Evolutionary conservation across 2,797 vertebrate species (phyloP).

Genomic region (Alfaro cultratus): DNA sequence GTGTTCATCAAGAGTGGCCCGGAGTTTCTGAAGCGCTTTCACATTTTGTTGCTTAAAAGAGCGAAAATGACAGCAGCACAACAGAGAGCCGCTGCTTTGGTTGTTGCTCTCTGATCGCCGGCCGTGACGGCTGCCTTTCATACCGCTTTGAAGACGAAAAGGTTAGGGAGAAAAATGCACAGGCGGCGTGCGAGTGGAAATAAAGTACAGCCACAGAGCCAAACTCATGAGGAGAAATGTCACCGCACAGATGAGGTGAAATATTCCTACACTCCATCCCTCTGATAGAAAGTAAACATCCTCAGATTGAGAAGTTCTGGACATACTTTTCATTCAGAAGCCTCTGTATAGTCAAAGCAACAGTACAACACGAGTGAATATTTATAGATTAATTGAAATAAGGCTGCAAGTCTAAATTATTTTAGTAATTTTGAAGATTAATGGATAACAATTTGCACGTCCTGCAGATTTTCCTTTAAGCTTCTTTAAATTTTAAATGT

Average conservation of each 20-base stretch:
- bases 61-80: slow-evolving; percentile 63
- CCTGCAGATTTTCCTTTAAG: too few relatives aligned
- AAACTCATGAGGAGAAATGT: slow-evolving; percentile 60
- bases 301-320: slow-evolving; percentile 1
- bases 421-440: too few relatives aligned
- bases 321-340: background rate
- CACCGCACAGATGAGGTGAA: slow-evolving; percentile 41
- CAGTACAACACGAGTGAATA: slow-evolving; percentile 22
- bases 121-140: slow-evolving; percentile 62
- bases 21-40: slow-evolving; percentile 46
- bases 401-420: too few relatives aligned
- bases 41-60: slow-evolving; percentile 58
- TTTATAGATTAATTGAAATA: slow-evolving; percentile 8
- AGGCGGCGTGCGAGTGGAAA: slow-evolving; percentile 35
- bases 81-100: slow-evolving; percentile 49
- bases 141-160: slow-evolving; percentile 71
- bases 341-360: background rate
- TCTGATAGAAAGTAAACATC: slow-evolving; percentile 24
- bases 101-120: slow-evolving; percentile 68
- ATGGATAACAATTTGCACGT: too few relatives aligned
- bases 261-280: slow-evolving; percentile 11
- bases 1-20: slow-evolving; percentile 46
- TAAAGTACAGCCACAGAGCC: slow-evolving; percentile 32
- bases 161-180: slow-evolving; percentile 55
- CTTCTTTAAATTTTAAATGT: too few relatives aligned